These are phyloP conservation scores for Drosophila eugracilis DNA, from an alignment of 1,140 invertebrate genomes.

Conservation along the genomic window DNA sequence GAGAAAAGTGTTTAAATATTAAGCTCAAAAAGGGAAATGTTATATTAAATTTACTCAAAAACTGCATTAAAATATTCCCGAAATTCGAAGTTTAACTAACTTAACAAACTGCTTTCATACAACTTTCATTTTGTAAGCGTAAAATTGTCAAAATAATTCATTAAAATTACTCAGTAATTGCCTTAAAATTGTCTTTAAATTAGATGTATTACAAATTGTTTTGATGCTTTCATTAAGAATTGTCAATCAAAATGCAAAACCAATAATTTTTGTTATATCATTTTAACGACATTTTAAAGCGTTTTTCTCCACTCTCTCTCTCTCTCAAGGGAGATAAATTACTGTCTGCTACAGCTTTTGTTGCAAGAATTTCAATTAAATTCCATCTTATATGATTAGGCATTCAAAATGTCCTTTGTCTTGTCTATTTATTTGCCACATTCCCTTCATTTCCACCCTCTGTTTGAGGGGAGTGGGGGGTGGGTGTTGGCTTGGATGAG, in stretches of 20 bases:
- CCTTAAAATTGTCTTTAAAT: no score
- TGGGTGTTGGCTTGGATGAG: background rate
- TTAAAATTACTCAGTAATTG: no score
- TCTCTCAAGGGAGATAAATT: constrained; percentile 1
- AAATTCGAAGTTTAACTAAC: no score
- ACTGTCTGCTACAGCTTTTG: constrained; percentile 11
- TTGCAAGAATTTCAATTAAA: constrained; percentile 49
- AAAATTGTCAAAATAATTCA: no score
- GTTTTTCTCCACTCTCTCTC: no score
- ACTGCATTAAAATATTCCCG: no score
- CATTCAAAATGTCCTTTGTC: constrained; percentile 47
- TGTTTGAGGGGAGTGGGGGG: background rate
- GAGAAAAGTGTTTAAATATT: no score
- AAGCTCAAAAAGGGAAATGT: no score
- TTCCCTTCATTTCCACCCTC: background rate
- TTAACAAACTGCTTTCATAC: no score
- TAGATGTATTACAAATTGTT: no score
- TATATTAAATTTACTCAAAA: no score
- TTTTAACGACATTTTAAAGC: constrained; percentile 40
- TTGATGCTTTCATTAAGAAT: background rate
- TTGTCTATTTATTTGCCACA: constrained; percentile 41
- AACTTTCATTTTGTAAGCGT: no score
- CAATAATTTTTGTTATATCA: constrained; percentile 2
- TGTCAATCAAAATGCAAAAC: constrained; percentile 10
- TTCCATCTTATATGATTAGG: constrained; percentile 54